Percentiles rank a stretch among this genome's conserved stretches.
Conservation (phyloP, 2,888 invertebrate species). For the Tachystola acroxantha region DNA sequence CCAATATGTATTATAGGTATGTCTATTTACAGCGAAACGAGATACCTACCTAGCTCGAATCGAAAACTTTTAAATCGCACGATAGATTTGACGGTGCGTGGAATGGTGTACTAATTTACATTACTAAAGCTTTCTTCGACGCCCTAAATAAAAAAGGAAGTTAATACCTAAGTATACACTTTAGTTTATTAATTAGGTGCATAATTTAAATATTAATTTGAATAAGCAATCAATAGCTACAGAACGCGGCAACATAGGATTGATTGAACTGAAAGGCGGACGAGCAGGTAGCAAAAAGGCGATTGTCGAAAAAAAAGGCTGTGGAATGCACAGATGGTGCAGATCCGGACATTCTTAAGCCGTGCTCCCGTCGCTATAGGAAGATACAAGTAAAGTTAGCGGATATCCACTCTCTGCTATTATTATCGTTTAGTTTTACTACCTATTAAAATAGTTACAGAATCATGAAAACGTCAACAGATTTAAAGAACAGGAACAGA, state of each 20-base stretch:
- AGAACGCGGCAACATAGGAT: slow-evolving; percentile 30
- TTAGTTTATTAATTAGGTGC: no score
- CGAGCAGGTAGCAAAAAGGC: slow-evolving; percentile 69
- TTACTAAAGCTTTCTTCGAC: no score
- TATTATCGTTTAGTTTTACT: no score
- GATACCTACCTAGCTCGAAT: not conserved
- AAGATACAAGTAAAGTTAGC: slow-evolving; percentile 21
- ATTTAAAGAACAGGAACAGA: no score
- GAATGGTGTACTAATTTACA: not conserved
- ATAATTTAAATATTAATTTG: no score
- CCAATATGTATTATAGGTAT: slow-evolving; percentile 3
- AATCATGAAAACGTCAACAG: no score
- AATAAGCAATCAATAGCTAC: no score
- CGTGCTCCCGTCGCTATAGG: slow-evolving; percentile 30
- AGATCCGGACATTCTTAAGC: slow-evolving; percentile 59
- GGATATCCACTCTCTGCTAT: no score
- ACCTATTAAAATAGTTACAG: no score
- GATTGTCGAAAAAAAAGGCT: slow-evolving; percentile 46
- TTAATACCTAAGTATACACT: not conserved
- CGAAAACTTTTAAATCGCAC: not conserved
- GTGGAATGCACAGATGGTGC: slow-evolving; percentile 73
- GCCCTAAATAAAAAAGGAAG: not conserved
- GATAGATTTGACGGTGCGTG: not conserved
- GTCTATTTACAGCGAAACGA: not conserved
- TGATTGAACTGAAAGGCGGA: slow-evolving; percentile 31